Percentiles rank a stretch among this genome's conserved stretches.
Evolutionary conservation across 2,888 invertebrate species (phyloP).

Genomic region (Drosophila stalkeri): DNA sequence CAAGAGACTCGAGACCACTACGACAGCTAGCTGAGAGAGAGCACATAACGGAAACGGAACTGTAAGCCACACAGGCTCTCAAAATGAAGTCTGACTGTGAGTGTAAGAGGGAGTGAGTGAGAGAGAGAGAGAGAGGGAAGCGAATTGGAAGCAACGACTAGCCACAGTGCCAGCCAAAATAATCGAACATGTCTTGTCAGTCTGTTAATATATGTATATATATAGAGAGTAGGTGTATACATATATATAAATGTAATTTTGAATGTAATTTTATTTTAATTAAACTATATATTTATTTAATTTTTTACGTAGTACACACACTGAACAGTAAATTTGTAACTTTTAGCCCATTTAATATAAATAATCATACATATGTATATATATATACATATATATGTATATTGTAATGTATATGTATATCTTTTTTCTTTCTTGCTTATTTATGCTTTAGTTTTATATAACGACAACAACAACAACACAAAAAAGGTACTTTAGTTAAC

Average conservation of each 20-base stretch:
- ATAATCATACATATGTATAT: conserved; percentile 27
- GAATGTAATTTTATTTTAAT: conserved; percentile 29
- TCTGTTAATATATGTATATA: conserved; percentile 48
- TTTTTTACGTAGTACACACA: conserved; percentile 39
- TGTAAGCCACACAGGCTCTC: background rate
- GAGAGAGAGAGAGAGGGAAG: background rate
- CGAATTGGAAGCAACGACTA: conserved; percentile 14
- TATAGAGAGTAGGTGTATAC: conserved; percentile 17
- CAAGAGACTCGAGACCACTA: background rate
- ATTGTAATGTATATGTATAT: conserved; percentile 33
- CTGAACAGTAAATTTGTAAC: conserved; percentile 56
- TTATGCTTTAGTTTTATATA: conserved; percentile 46
- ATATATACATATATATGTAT: conserved; percentile 20
- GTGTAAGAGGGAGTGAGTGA: background rate
- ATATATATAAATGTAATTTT: conserved; percentile 8
- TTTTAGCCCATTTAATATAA: conserved; percentile 33
- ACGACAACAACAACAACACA: conserved; percentile 70
- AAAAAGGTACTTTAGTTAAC: conserved; percentile 74
- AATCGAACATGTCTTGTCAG: conserved; percentile 52
- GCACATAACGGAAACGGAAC: conserved; percentile 3
- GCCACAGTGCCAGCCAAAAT: conserved; percentile 36
- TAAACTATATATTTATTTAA: conserved; percentile 37
- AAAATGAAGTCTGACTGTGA: conserved; percentile 2
- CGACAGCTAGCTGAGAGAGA: background rate
- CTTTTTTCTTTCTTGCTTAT: conserved; percentile 13